Percentiles rank a stretch among this genome's conserved stretches.
Evolutionary conservation across 2,113 vertebrate species (phyloP).

Genomic region (Genyomyrus donnyi): DNA sequence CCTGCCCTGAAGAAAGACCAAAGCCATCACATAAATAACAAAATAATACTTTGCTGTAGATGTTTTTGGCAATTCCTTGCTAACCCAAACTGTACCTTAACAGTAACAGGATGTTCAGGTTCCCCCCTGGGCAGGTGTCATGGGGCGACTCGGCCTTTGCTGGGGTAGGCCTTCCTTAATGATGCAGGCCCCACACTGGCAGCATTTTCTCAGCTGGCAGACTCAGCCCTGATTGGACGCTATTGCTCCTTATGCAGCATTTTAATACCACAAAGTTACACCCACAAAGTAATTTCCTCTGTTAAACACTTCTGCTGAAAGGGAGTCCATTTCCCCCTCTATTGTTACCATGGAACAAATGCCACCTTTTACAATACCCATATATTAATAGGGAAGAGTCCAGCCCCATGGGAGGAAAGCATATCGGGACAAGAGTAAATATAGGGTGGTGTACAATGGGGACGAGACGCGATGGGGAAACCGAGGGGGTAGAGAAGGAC

Average conservation of each 20-base stretch:
- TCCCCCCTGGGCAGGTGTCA: background rate
- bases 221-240: slow-evolving; percentile 19
- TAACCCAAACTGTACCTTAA: background rate
- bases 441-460: background rate
- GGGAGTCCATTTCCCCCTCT: slow-evolving; percentile 11
- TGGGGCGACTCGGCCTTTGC: background rate
- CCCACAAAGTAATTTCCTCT: slow-evolving; percentile 18
- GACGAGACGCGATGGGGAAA: background rate
- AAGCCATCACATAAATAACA: background rate
- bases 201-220: slow-evolving; percentile 17
- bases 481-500: background rate
- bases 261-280: slow-evolving; percentile 6
- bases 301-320: slow-evolving; percentile 15
- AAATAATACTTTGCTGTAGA: background rate
- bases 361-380: background rate
- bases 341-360: slow-evolving; percentile 30
- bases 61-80: background rate
- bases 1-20: background rate
- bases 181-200: background rate
- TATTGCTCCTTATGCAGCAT: slow-evolving; percentile 4
- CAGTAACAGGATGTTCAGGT: background rate
- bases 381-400: background rate
- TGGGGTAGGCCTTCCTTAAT: background rate
- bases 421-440: background rate
- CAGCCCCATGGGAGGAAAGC: background rate